Evolutionary conservation across 2,888 invertebrate genomes (phyloP), one percentile per base, ranked within the genome.

Genomic region (Pammene fasciana): DNA sequence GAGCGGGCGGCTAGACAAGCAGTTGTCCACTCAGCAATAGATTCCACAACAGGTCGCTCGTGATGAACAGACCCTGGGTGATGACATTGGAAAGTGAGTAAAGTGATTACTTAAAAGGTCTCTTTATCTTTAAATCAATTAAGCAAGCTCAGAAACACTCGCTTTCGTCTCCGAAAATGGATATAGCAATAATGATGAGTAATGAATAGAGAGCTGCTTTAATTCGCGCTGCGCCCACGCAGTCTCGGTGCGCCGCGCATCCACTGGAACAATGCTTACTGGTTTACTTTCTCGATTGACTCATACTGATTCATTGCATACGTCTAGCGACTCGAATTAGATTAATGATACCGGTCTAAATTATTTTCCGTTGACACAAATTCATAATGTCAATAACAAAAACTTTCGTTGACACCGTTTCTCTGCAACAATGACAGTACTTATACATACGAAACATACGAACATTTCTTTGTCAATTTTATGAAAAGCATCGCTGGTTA

Each of bases 211-310:
- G 92, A 92, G 92, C 88, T 89, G 90, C 82, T 90, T 89, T 89
- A 90, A 88, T 90, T 90, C 86, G 87, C 91, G 86, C 85, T 86
- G 86, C 82, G 85, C 88, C 89, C 89, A 89, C 90, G 86, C 90
- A 82, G 82, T 82, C 82, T 75, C 73, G 75, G 85, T 84, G 83
- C 86, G 84, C 82, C 85, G 89, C 85, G 90, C 91, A 91, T 89
- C 92, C 90, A 90, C 87, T 91, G 91, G 91, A 92, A 92, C 92
- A 92, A 92, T 92, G 88, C 89, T 88, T 85, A 87, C 88, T 89
- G 90, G 91, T 90, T 91, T 90, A 92, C 92, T 92, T 92, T 92
- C 92, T 87, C 92, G 85, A 88, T 92, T 91, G 91, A 90, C 91
- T 92, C 92, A 91, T 82, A 87, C 88, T 84, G 87, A 89, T 89